These are phyloP conservation scores for Copidosoma floridanum DNA, from an alignment of 1,140 invertebrate species.

Conservation along the genomic window DNA sequence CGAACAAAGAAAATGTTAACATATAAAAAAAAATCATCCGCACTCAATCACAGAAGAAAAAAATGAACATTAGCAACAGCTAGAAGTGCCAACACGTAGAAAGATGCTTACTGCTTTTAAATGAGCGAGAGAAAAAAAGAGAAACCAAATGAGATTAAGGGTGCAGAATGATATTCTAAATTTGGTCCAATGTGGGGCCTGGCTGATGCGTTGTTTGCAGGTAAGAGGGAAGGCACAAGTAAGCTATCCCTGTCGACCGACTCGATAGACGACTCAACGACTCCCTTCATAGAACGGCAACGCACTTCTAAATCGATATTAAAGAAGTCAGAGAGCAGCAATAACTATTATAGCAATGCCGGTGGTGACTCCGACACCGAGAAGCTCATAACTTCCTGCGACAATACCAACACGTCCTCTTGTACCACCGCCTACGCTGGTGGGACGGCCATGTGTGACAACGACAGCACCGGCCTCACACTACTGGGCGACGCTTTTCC, in stretches of 20 bases:
- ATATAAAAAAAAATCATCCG: not conserved
- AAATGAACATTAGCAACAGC: too few species aligned
- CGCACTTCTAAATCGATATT: constrained; percentile 74
- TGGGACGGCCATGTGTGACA: constrained; percentile 55
- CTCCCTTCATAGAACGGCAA: constrained; percentile 64
- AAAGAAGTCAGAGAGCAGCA: constrained; percentile 69
- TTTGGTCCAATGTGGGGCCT: constrained; percentile 16
- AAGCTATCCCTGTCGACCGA: constrained; percentile 71
- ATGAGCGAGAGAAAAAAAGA: too few species aligned
- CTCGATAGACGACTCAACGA: constrained; percentile 65
- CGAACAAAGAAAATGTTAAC: not conserved
- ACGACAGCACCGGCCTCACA: constrained; percentile 44
- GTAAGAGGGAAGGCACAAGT: constrained; percentile 57
- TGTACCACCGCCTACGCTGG: too few species aligned
- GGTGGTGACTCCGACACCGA: constrained; percentile 72
- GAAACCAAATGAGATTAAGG: too few species aligned
- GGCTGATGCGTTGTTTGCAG: constrained; percentile 53
- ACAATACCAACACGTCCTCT: constrained; percentile 60
- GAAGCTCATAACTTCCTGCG: constrained; percentile 67
- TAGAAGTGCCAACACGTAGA: too few species aligned
- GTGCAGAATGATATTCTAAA: too few species aligned
- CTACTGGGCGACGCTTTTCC: constrained; percentile 36
- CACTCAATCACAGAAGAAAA: not conserved
- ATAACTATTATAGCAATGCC: constrained; percentile 50
- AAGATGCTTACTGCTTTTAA: too few species aligned